Evolutionary conservation across 2,888 invertebrate species (phyloP).

Genomic region (Perdita meconis): DNA sequence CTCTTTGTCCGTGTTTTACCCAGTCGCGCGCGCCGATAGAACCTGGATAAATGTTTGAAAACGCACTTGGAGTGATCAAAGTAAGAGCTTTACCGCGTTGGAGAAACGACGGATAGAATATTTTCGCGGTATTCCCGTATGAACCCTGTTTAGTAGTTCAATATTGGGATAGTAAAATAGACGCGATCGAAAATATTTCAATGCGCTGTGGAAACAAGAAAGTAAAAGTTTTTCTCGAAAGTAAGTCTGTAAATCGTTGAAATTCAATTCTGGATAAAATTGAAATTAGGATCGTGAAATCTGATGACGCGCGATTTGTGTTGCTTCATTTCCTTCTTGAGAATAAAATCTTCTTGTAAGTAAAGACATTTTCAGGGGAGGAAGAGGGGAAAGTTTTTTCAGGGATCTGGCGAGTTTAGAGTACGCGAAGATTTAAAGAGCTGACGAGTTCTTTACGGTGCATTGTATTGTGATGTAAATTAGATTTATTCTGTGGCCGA

Average conservation of each 20-base stretch:
- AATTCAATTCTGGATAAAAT: background rate
- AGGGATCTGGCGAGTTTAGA: too few species aligned
- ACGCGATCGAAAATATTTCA: too few species aligned
- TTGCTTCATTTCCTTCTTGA: too few species aligned
- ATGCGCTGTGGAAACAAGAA: background rate
- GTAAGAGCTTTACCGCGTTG: background rate
- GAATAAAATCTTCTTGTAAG: too few species aligned
- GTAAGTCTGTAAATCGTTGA: background rate
- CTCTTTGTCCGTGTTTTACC: background rate
- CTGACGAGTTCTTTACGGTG: background rate
- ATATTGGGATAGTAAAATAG: background rate
- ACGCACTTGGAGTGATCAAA: background rate
- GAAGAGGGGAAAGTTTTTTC: background rate
- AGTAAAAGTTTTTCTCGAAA: background rate
- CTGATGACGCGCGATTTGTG: too few species aligned
- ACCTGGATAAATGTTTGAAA: background rate
- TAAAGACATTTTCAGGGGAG: background rate
- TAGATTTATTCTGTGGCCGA: constrained; percentile 4
- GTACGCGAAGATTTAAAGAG: constrained; percentile 1
- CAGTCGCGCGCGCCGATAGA: background rate
- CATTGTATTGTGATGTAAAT: constrained; percentile 17
- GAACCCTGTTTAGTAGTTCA: background rate
- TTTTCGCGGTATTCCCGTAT: background rate
- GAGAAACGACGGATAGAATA: background rate
- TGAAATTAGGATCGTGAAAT: too few species aligned